Evolutionary conservation across 2,888 invertebrate genomes (phyloP).

Genomic region (Pollenia griseotomentosa): DNA sequence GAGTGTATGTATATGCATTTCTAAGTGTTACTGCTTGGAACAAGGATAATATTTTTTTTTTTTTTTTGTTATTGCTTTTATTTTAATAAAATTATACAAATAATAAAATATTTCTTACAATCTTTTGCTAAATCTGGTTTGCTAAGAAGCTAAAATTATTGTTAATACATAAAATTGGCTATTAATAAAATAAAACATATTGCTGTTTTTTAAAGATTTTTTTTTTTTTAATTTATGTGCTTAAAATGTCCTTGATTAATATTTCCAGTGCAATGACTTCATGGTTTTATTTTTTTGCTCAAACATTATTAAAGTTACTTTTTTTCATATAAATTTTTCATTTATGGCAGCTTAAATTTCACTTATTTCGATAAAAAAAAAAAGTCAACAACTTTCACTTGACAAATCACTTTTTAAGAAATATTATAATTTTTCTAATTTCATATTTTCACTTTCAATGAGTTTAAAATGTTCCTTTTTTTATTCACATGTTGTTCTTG

Average conservation of each 20-base stretch:
- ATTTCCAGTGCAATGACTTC: constrained; percentile 72
- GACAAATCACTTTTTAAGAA: not conserved
- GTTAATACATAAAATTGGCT: constrained; percentile 8
- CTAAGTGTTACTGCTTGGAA: constrained; percentile 58
- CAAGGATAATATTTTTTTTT: constrained; percentile 57
- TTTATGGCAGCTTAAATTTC: constrained; percentile 44
- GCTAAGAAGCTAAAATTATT: constrained; percentile 8
- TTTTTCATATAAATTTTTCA: constrained; percentile 3
- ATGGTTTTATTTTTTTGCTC: constrained; percentile 42
- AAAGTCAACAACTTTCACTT: constrained; percentile 15
- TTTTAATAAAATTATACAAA: not conserved
- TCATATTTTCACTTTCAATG: constrained; percentile 49
- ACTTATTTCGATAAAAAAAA: constrained; percentile 3
- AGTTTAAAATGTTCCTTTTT: constrained; percentile 1
- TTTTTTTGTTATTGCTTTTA: constrained; percentile 31
- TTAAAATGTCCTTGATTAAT: constrained; percentile 65
- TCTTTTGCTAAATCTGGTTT: constrained; percentile 25
- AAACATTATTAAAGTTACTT: not conserved
- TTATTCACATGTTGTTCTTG: constrained; percentile 58
- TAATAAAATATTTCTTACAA: constrained; percentile 36
- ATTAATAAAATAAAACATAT: constrained; percentile 48
- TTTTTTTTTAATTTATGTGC: constrained; percentile 8
- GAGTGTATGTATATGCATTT: constrained; percentile 8
- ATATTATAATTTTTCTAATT: not conserved
- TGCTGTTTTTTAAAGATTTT: constrained; percentile 17